Conservation (phyloP, 2,888 invertebrate genomes). For the Griposia aprilina region DNA sequence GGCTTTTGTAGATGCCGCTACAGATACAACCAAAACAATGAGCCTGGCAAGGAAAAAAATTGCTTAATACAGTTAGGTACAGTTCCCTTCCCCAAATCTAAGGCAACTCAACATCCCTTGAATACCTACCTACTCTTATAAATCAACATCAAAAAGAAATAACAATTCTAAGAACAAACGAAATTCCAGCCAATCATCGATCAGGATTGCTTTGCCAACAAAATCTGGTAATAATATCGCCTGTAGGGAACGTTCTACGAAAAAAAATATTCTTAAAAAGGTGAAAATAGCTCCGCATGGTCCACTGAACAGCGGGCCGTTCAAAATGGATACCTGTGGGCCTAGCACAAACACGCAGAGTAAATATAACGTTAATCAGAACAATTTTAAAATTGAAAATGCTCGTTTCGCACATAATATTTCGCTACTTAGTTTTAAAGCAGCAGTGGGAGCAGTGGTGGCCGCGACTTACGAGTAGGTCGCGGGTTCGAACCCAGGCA, state of each 20-base stretch:
- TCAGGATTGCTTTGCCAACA: constrained; percentile 16
- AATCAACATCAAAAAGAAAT: constrained; percentile 18
- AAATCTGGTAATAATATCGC: constrained; percentile 35
- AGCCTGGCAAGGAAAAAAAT: too few relatives aligned
- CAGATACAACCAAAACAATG: too few relatives aligned
- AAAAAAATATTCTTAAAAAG: constrained; percentile 61
- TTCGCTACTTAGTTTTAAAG: neutral
- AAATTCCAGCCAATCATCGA: constrained; percentile 31
- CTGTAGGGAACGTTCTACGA: constrained; percentile 26
- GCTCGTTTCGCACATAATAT: neutral
- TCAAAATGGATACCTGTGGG: constrained; percentile 58
- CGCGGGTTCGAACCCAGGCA: too few relatives aligned
- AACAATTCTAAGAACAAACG: neutral
- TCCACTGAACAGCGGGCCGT: constrained; percentile 49
- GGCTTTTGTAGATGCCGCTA: too few relatives aligned
- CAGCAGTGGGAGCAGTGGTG: too few relatives aligned
- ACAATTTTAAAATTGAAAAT: neutral
- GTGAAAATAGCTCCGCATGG: constrained; percentile 66
- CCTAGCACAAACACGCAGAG: neutral
- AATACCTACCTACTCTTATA: neutral
- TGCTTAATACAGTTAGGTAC: too few relatives aligned
- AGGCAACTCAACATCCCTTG: neutral
- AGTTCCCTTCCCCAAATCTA: neutral
- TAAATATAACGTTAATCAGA: neutral
- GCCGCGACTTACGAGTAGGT: too few relatives aligned